Base-by-base conservation (phyloP, 2,797 vertebrate species). In the Peromyscus aztecus region DNA sequence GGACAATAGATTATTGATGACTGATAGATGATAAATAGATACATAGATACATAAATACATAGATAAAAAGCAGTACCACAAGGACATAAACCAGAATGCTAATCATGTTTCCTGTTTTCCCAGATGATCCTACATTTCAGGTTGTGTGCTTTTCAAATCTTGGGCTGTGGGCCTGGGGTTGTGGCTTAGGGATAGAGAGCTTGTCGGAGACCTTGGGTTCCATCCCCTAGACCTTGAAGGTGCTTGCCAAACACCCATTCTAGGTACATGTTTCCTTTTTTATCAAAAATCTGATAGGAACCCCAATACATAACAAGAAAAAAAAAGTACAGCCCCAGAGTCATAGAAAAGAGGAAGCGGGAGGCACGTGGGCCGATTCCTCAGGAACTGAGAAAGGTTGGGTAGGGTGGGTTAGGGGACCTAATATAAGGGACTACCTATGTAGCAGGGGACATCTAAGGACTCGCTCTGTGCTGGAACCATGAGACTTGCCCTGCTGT, bases 401-500 rank as follows among this genome's bases (percentile, higher is more conserved):
- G n/a, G 21, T 52, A n/a, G 31, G 0, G 3, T 40, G 23, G 40
- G 0, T 0, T 9, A 49, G 10, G 0, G 10, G 19, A 1, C 27
- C 69, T 69, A 19, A 67, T 84, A 96, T 94, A 97, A 97, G 73
- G 12, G 81, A 40, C 81, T 1, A 3, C 59, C 23, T 4, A 1
- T 0, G 1, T 3, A 0, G 29, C n/a, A 16, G 67, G 77, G 52
- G 9, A 46, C 84, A 61, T 85, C 55, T 57, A 17, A 69, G 3
- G 1, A 23, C 3, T 43, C 8, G 29, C 34, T 67, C 34, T 11
- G 37, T 1, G 9, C 84, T 23, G 23, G 57, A 29, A 71, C 37
- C 95, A 98, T 98, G 97, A 31, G 80, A 27, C 82, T 94, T 14
- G 27, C 40, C 69, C 91, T 97, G 86, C 86, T 98, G 43, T 97